A percentile compares a stretch with the other conserved stretches of the same genome.
Evolutionary conservation across 2,888 invertebrate species (phyloP).

Genomic region (Scrobipalpa costella): DNA sequence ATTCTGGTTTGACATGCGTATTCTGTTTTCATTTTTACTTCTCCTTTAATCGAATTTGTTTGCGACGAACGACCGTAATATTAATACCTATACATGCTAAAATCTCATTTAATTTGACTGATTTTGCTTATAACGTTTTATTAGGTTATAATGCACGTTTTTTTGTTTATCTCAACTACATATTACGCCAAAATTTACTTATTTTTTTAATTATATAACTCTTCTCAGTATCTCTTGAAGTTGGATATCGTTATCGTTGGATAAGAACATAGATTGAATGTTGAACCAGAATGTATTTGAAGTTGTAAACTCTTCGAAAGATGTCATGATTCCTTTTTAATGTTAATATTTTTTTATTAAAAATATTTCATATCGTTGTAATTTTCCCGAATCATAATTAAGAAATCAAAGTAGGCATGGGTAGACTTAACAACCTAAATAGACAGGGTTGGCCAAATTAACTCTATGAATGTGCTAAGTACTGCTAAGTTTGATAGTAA

Average conservation of each 20-base stretch:
- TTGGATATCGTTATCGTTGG: too few species aligned
- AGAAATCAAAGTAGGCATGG: slow-evolving; percentile 58
- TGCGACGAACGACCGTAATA: too few species aligned
- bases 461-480: slow-evolving; percentile 47
- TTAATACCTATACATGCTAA: too few species aligned
- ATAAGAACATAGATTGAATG: background rate
- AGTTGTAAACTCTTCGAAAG: background rate
- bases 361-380: background rate
- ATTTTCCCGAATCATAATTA: background rate
- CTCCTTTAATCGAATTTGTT: too few species aligned
- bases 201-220: too few species aligned
- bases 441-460: slow-evolving; percentile 66
- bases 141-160: too few species aligned
- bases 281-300: slow-evolving; percentile 4
- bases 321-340: background rate
- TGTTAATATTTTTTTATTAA: background rate
- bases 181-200: too few species aligned
- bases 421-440: slow-evolving; percentile 65
- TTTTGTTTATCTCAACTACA: too few species aligned
- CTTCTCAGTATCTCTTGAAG: too few species aligned
- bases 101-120: too few species aligned
- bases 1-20: slow-evolving; percentile 4
- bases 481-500: slow-evolving; percentile 42
- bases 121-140: too few species aligned
- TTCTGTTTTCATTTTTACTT: background rate